phyloP scores from a whole-genome alignment of 1,140 invertebrate species.

The Melanaphis sacchari region DNA sequence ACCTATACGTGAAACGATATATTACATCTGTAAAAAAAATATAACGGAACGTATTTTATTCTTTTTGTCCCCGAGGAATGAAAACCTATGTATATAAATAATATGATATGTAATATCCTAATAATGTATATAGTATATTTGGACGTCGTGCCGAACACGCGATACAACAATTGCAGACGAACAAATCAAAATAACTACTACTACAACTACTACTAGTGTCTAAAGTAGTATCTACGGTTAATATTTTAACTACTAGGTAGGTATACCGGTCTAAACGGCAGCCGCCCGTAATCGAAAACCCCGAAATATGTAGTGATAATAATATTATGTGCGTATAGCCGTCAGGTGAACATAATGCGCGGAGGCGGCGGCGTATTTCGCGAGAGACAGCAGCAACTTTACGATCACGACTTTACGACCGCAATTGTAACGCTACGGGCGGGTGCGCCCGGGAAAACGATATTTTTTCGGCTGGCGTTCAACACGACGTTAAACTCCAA shows the following conservation, averaged over 20 bases:
- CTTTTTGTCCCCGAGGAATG: conserved; percentile 14
- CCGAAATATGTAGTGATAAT: background rate
- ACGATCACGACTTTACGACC: background rate
- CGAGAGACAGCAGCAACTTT: conserved; percentile 8
- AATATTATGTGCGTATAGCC: background rate
- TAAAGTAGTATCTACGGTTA: background rate
- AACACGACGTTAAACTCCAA: background rate
- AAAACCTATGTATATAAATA: conserved; percentile 2
- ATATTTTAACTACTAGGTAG: conserved; percentile 22
- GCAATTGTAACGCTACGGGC: background rate
- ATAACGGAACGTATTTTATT: conserved; percentile 27
- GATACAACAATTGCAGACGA: background rate
- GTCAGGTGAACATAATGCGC: background rate
- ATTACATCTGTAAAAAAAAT: conserved; percentile 17
- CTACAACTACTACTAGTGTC: background rate
- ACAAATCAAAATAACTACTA: conserved; percentile 22
- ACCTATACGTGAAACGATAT: conserved; percentile 3
- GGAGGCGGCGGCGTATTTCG: conserved; percentile 4
- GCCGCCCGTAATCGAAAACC: background rate
- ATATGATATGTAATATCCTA: background rate
- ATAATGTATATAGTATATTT: background rate
- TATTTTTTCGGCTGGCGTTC: background rate
- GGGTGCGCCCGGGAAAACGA: background rate
- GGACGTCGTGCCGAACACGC: conserved; percentile 32
- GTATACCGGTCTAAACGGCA: background rate